phyloP scores from a whole-genome alignment of 2,113 vertebrate species.

The Neolamprologus falcicula region DNA sequence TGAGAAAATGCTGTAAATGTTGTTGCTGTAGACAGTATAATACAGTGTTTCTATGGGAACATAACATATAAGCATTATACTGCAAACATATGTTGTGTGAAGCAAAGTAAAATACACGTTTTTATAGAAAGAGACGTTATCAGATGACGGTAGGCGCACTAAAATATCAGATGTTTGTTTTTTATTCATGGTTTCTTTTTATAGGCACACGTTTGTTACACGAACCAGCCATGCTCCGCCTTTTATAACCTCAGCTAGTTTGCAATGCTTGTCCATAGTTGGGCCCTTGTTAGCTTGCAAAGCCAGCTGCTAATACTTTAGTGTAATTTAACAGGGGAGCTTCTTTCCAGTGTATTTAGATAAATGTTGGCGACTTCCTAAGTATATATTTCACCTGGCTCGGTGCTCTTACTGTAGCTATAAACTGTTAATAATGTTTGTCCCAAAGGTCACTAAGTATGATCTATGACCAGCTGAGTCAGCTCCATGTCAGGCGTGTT shows the following conservation, averaged over 20 bases:
- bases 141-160: background rate
- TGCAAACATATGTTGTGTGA: background rate
- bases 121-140: background rate
- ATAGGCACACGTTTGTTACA: background rate
- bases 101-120: background rate
- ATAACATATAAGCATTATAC: background rate
- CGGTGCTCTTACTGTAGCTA: rapidly evolving
- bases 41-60: background rate
- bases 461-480: background rate
- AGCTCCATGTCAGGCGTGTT: background rate
- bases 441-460: background rate
- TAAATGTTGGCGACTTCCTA: background rate
- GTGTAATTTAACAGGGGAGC: background rate
- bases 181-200: background rate
- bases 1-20: background rate
- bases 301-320: background rate
- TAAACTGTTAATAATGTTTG: background rate
- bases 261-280: background rate
- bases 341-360: background rate
- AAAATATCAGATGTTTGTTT: background rate
- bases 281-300: background rate
- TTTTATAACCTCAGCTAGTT: background rate
- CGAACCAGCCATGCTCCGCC: background rate
- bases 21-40: background rate
- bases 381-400: background rate